Conservation (phyloP, 2,888 invertebrate species). For the Formica aserva region DNA sequence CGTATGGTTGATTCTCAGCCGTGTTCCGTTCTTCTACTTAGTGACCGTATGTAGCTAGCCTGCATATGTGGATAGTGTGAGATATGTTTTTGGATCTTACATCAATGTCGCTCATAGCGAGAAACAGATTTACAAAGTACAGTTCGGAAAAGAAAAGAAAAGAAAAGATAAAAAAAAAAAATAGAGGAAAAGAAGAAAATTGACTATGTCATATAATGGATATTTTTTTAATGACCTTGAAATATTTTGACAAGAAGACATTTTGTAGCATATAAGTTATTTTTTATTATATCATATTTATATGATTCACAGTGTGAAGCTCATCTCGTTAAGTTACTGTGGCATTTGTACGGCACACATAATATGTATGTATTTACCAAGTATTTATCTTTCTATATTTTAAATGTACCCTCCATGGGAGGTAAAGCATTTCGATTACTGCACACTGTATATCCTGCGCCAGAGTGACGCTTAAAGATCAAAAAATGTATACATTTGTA, state of each 20-base stretch:
- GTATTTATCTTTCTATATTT: conserved; percentile 55
- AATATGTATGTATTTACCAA: conserved; percentile 44
- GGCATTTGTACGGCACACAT: conserved; percentile 40
- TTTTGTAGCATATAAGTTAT: conserved; percentile 71
- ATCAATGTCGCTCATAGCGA: conserved; percentile 65
- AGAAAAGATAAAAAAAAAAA: conserved; percentile 31
- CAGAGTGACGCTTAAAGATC: conserved; percentile 54
- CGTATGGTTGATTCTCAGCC: conserved; percentile 73
- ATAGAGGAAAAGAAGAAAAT: conserved; percentile 52
- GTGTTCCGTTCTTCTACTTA: conserved; percentile 77
- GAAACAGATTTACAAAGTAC: conserved; percentile 68
- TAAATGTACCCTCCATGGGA: background rate
- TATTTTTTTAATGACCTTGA: conserved; percentile 74
- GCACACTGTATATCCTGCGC: conserved; percentile 41
- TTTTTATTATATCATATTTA: conserved; percentile 75
- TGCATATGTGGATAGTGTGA: conserved; percentile 69
- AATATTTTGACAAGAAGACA: conserved; percentile 71
- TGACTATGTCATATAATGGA: conserved; percentile 68
- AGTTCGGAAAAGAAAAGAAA: conserved; percentile 59
- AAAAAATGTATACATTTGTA: conserved; percentile 54
- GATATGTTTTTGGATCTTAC: conserved; percentile 72
- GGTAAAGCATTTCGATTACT: conserved; percentile 13
- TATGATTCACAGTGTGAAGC: conserved; percentile 58
- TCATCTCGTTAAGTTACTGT: conserved; percentile 62
- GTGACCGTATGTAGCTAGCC: conserved; percentile 72